Evolutionary conservation across 2,888 invertebrate genomes (phyloP), one percentile per base, ranked within the genome.

Genomic region (Oligia strigilis): DNA sequence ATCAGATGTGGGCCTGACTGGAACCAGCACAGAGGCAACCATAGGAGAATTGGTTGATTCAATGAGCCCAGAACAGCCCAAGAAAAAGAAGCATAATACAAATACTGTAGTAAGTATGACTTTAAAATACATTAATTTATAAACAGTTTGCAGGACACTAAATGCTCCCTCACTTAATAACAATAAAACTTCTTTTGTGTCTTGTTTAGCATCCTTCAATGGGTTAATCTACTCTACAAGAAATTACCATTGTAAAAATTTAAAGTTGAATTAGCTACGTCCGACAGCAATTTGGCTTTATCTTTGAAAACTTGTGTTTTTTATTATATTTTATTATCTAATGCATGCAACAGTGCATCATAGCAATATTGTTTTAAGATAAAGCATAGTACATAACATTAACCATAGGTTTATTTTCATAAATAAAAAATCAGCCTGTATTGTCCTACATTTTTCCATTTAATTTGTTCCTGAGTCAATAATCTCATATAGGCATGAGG

Each of bases 1-100:
- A 78, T 97, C 95, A 71, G 98, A 97, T 93, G 97, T 97, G 66
- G 97, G 97, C 36, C 90, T 97, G 17, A 96, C 97, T 67, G 98
- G 97, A 8, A 94, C 97, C 60, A 95, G 95, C 82, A 94, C 95
- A 74, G 97, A 97, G 85, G 95, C 97, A 36, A 97, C 96, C 69
- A 95, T 98, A 78, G 97, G 97, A 29, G 97, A 98, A 86, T 91
- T 97, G 29, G 86, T 97, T 2, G 96, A 97, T 83, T 96, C 96
- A 1, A 92, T 95, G 90, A 95, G 91, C 82, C 94, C 96, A 58
- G 96, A 97, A 86, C 96, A 96, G 87, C 92, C 95, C 36, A 97
- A 97, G 88, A 97, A 97, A 90, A 97, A 96, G 87, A 97, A 96
- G 90, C 88, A 94, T 87, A 93, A 91, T 90, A 91, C 92, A 72